A percentile compares a stretch with the other conserved stretches of the same genome.
Conservation (phyloP, 2,797 vertebrate genomes). For the Balearica regulorum region DNA sequence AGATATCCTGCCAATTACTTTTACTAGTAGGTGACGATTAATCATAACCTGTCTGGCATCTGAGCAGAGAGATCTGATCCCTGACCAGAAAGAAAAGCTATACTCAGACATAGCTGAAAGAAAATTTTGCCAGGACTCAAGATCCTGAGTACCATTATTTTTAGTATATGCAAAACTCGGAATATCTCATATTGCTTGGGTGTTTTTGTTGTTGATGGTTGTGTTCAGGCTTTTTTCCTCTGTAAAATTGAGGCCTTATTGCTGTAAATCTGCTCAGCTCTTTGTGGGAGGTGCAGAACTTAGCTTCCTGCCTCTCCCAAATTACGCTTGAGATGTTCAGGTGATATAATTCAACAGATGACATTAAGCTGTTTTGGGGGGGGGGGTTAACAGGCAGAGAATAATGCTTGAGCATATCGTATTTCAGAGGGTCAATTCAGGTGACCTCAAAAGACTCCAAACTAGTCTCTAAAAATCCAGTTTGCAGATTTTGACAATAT, state of each 20-base stretch:
- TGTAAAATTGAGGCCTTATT: not conserved
- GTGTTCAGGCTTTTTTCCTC: not conserved
- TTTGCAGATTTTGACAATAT: not conserved
- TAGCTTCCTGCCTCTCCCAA: not conserved
- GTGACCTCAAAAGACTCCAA: conserved; percentile 15
- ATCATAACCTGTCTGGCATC: conserved; percentile 52
- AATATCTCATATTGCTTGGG: not conserved
- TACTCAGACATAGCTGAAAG: not conserved
- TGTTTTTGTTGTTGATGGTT: not conserved
- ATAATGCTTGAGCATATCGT: not conserved
- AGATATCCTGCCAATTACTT: conserved; percentile 62
- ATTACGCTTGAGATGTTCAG: not conserved
- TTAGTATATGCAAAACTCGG: not conserved
- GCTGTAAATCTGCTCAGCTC: not conserved
- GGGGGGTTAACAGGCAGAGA: too few relatives aligned
- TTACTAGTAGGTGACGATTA: conserved; percentile 62
- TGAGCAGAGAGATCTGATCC: conserved; percentile 51
- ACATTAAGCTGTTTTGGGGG: not conserved
- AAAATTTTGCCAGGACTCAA: not conserved
- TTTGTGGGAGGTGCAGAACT: not conserved
- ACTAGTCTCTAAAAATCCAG: not conserved
- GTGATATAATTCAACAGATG: not conserved
- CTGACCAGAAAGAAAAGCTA: conserved; percentile 40
- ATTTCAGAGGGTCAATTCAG: not conserved
- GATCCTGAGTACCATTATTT: not conserved